Evolutionary conservation across 2,888 invertebrate genomes (phyloP).

Genomic region (Parasteatoda lunata): DNA sequence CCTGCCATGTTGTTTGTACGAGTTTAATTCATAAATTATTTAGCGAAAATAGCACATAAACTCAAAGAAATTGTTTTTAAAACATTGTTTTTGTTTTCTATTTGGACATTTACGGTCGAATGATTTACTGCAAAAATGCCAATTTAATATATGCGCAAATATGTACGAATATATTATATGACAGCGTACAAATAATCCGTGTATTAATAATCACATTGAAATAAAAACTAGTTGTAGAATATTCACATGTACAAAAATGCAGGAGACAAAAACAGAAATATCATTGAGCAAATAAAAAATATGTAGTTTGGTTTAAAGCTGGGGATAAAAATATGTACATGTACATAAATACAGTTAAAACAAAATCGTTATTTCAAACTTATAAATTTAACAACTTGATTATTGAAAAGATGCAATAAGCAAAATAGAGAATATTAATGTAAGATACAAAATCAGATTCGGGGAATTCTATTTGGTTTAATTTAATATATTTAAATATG

Average conservation of each 20-base stretch:
- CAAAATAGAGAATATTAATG: background rate
- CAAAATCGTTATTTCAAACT: background rate
- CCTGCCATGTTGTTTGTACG: conserved; percentile 64
- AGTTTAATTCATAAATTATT: conserved; percentile 10
- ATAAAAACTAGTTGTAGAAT: conserved; percentile 27
- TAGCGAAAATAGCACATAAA: conserved; percentile 52
- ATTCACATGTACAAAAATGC: conserved; percentile 25
- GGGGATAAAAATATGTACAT: conserved; percentile 22
- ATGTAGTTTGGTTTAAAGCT: conserved; percentile 49
- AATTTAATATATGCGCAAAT: too few species aligned
- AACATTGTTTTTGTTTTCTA: conserved; percentile 15
- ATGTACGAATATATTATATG: conserved; percentile 48
- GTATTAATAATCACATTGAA: conserved; percentile 8
- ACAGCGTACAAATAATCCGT: conserved; percentile 32
- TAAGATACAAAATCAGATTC: background rate
- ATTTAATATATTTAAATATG: too few species aligned
- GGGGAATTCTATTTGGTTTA: too few species aligned
- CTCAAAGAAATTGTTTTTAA: conserved; percentile 27
- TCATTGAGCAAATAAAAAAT: conserved; percentile 61
- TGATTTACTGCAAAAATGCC: too few species aligned
- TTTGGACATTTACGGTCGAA: background rate
- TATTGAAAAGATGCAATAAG: too few species aligned
- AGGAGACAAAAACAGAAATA: conserved; percentile 36
- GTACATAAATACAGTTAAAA: background rate
- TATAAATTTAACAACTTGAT: background rate